These are phyloP conservation scores for Dexiosoma caninum DNA, from an alignment of 2,888 invertebrate species.

Conservation along the genomic window DNA sequence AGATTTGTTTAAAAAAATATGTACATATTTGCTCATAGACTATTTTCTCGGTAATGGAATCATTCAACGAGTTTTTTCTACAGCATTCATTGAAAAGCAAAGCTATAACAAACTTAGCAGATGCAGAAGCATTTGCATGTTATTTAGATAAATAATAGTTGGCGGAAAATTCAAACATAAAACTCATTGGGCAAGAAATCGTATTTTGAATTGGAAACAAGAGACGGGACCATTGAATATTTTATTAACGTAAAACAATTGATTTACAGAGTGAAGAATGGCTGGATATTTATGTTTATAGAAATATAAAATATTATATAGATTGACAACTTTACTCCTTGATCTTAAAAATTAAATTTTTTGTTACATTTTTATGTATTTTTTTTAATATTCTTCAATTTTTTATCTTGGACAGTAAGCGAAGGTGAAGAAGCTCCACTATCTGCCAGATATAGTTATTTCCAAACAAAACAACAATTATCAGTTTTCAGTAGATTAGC, in stretches of 20 bases:
- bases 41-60: conserved; percentile 24
- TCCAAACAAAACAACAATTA: too few relatives aligned
- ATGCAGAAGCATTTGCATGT: not conserved
- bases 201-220: not conserved
- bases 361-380: too few relatives aligned
- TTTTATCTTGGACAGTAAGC: too few relatives aligned
- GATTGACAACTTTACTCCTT: too few relatives aligned
- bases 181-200: not conserved
- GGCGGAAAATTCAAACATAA: conserved; percentile 26
- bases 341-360: too few relatives aligned
- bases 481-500: too few relatives aligned
- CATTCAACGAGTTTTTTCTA: conserved; percentile 9
- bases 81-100: not conserved
- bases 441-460: too few relatives aligned
- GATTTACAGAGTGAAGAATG: too few relatives aligned
- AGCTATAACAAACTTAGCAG: not conserved
- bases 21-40: not conserved
- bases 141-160: not conserved
- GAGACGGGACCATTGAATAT: not conserved
- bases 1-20: not conserved
- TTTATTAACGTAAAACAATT: not conserved
- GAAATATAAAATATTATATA: too few relatives aligned
- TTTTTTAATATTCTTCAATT: too few relatives aligned
- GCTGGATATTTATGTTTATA: too few relatives aligned
- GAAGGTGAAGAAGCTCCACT: too few relatives aligned